A percentile compares a stretch with the other conserved stretches of the same genome.
Conservation (phyloP, 1,140 invertebrate species). For the Coenobita brevimanus region DNA sequence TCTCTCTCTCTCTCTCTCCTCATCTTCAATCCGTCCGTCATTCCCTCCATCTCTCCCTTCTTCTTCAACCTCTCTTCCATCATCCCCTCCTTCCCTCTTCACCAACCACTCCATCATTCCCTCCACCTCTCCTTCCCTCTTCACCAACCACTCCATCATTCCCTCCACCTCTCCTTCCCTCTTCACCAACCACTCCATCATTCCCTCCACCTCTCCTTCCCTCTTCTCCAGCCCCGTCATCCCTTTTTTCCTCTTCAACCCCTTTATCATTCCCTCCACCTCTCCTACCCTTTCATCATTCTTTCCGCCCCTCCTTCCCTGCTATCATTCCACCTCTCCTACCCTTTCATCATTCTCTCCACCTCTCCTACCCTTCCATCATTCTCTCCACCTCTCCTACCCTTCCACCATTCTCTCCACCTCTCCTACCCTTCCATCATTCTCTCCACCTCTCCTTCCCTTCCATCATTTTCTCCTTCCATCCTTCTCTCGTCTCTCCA, state of each 20-base stretch:
- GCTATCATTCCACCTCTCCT: not conserved
- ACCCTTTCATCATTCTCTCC: not conserved
- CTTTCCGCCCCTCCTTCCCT: not conserved
- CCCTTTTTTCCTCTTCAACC: not conserved
- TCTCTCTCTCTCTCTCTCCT: not conserved
- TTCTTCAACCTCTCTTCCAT: not conserved
- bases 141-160: not conserved
- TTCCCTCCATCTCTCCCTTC: not conserved
- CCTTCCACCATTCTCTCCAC: not conserved
- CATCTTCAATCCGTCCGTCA: not conserved
- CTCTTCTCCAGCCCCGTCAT: not conserved
- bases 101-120: too few relatives aligned
- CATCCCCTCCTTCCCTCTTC: too few relatives aligned
- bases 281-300: not conserved
- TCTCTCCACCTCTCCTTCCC: not conserved
- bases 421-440: not conserved
- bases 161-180: not conserved
- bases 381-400: not conserved
- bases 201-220: not conserved
- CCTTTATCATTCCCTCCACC: not conserved
- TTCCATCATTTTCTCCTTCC: not conserved
- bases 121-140: not conserved
- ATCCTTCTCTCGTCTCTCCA: not conserved
- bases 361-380: not conserved
- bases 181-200: too few relatives aligned